Conservation (phyloP, 2,888 invertebrate species). For the Plebejus anna region DNA sequence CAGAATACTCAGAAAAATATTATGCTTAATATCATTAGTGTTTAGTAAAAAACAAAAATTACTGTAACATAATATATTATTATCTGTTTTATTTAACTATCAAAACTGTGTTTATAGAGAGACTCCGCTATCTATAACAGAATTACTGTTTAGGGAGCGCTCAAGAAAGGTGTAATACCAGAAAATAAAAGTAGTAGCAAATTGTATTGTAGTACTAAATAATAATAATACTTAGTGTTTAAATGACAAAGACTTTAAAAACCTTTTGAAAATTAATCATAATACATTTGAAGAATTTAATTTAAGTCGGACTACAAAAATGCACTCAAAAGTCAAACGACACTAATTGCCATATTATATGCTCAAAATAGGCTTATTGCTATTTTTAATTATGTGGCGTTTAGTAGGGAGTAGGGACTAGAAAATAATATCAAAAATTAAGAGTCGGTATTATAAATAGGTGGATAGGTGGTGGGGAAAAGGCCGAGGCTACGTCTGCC, state of each 20-base stretch:
- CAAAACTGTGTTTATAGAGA: not conserved
- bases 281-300: too few relatives aligned
- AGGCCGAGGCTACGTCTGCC: not conserved
- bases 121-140: too few relatives aligned
- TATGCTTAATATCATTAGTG: not conserved
- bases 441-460: not conserved
- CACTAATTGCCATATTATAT: not conserved
- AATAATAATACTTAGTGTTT: too few relatives aligned
- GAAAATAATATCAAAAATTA: too few relatives aligned
- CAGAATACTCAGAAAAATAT: slow-evolving; percentile 35
- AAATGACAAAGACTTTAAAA: too few relatives aligned
- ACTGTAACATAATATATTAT: not conserved
- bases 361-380: not conserved
- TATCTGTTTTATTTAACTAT: not conserved
- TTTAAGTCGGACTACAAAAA: too few relatives aligned
- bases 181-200: too few relatives aligned
- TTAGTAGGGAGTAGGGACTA: not conserved
- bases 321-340: too few relatives aligned
- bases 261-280: too few relatives aligned
- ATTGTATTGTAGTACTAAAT: too few relatives aligned
- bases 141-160: too few relatives aligned
- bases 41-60: slow-evolving; percentile 27
- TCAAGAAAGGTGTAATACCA: too few relatives aligned
- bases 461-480: not conserved
- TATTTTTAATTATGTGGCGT: not conserved